Conservation (phyloP, 2,888 invertebrate genomes). For the Ennomos quercinarius region DNA sequence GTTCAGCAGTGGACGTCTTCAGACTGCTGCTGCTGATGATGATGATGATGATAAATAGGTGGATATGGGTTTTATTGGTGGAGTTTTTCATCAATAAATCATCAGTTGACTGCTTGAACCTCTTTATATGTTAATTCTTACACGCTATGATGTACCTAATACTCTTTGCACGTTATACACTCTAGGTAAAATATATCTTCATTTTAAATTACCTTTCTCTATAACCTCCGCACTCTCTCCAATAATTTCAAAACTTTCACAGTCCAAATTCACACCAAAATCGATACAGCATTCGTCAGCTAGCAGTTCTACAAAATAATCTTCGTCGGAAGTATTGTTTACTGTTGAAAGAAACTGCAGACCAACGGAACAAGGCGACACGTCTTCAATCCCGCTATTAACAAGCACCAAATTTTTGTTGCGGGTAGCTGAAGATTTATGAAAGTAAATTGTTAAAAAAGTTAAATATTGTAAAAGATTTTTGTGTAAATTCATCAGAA, state of each 20-base stretch:
- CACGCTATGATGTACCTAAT: too few species aligned
- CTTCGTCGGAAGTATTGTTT: conserved; percentile 60
- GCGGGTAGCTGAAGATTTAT: conserved; percentile 18
- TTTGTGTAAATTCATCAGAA: conserved; percentile 69
- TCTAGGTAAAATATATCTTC: too few species aligned
- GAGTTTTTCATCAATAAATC: too few species aligned
- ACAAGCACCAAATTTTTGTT: conserved; percentile 48
- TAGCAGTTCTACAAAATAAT: conserved; percentile 55
- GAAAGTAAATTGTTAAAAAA: conserved; percentile 43
- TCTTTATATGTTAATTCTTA: too few species aligned
- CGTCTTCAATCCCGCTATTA: conserved; percentile 48
- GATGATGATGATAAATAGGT: too few species aligned
- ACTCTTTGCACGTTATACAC: too few species aligned
- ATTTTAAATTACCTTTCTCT: conserved; percentile 52
- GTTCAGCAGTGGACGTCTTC: too few species aligned
- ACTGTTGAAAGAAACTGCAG: conserved; percentile 57
- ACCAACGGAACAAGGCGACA: conserved; percentile 53
- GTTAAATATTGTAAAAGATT: conserved; percentile 58
- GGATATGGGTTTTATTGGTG: too few species aligned
- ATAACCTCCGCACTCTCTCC: conserved; percentile 56
- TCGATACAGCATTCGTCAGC: conserved; percentile 68
- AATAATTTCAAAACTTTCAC: conserved; percentile 57
- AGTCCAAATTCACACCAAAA: conserved; percentile 49
- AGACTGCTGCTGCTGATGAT: too few species aligned
- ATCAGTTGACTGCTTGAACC: too few species aligned